Conservation (phyloP, 2,888 invertebrate species). For the Apamea crenata region DNA sequence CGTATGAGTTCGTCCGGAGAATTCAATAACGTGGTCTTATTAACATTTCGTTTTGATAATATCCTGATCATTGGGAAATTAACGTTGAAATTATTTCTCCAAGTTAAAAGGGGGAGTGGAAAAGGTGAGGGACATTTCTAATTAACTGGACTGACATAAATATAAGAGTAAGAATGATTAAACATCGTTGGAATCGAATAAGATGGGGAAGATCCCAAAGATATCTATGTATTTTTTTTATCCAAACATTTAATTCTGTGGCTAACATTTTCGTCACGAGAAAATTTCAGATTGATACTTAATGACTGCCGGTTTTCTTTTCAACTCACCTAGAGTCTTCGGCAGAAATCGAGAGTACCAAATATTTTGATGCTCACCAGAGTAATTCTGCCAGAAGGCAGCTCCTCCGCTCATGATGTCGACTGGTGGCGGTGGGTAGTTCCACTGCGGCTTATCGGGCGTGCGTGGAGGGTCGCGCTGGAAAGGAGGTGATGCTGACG, state of each 20-base stretch:
- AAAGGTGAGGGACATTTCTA: conserved; percentile 15
- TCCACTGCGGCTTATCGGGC: conserved; percentile 90
- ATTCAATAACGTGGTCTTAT: conserved; percentile 76
- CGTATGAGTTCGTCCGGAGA: conserved; percentile 69
- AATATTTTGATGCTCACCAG: conserved; percentile 91
- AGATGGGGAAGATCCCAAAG: not conserved
- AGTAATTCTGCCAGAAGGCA: conserved; percentile 98
- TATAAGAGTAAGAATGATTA: conserved; percentile 7
- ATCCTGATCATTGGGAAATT: conserved; percentile 64
- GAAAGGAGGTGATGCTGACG: conserved; percentile 86
- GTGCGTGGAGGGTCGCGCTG: conserved; percentile 86
- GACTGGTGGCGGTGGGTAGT: conserved; percentile 88
- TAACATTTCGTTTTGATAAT: conserved; percentile 63
- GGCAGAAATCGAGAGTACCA: conserved; percentile 52
- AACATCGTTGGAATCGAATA: conserved; percentile 18
- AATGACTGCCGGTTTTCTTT: conserved; percentile 40
- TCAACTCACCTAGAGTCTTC: conserved; percentile 52
- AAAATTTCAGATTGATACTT: conserved; percentile 19
- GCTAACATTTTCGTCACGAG: not conserved
- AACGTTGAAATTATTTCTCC: conserved; percentile 30
- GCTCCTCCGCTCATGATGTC: conserved; percentile 96
- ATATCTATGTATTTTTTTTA: not conserved
- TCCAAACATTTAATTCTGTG: not conserved
- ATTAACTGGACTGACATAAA: conserved; percentile 23
- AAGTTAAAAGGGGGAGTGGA: conserved; percentile 12